phyloP scores from a whole-genome alignment of 2,797 vertebrate genomes.

The Momotus momota region DNA sequence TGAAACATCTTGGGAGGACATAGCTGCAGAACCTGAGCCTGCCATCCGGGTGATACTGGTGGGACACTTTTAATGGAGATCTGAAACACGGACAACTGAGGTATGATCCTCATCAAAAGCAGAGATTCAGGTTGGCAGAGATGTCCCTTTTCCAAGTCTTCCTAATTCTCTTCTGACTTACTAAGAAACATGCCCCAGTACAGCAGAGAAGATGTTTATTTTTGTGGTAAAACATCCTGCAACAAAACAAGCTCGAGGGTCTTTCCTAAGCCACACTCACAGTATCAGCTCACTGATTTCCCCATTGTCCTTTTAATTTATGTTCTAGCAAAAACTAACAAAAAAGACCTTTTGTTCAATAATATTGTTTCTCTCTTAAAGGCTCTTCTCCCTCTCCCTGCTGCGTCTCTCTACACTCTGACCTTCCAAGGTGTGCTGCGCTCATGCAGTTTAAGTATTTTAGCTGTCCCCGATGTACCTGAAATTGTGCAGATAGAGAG shows the following conservation, averaged over 20 bases:
- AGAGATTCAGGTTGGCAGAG: slow-evolving; percentile 10
- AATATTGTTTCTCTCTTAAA: neutral
- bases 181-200: slow-evolving; percentile 1
- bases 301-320: neutral
- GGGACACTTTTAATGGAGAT: neutral
- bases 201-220: slow-evolving; percentile 28
- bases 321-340: neutral
- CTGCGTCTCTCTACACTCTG: neutral
- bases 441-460: neutral
- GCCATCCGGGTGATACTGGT: neutral
- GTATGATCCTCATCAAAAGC: slow-evolving; percentile 24
- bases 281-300: neutral
- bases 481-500: neutral
- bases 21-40: slow-evolving; percentile 21
- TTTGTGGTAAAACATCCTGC: neutral
- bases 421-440: neutral
- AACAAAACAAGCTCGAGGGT: neutral
- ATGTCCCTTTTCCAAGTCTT: slow-evolving; percentile 40
- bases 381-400: neutral
- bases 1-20: neutral
- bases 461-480: neutral
- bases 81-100: neutral
- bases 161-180: slow-evolving; percentile 46
- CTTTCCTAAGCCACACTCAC: neutral
- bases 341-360: neutral